Base-by-base conservation (phyloP, 2,113 vertebrate genomes). In the Myotis brandtii region DNA sequence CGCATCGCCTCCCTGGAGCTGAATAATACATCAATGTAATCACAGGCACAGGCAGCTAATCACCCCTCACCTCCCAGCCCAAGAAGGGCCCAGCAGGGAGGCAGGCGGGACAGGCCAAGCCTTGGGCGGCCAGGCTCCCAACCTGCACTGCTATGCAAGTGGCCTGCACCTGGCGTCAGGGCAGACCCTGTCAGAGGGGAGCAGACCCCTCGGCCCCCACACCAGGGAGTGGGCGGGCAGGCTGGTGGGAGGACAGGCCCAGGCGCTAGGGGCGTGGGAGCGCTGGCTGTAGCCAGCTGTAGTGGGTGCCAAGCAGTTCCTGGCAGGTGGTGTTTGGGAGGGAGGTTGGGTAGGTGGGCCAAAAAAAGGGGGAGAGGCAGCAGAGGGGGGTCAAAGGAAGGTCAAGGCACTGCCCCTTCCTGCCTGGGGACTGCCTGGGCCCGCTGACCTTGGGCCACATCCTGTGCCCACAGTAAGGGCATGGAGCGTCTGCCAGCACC, bases 1-100 rank as follows among this genome's bases (percentile, higher is more conserved):
- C 95, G 97, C 94, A 98, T 97, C 0, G 2, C 69, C 81, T 97
- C 96, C 94, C 66, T 11, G 69, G 82, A 95, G 17, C 97, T 98
- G 95, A 98, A 98, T 97, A 98, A 98, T 95, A 97, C 93, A 98
- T 97, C 97, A 97, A 86, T 80, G 93, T n/a, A 87, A 97, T 98
- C 97, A 93, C 91, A 95, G 98, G 91, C 95, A 85, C 92, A 95
- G 81, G 91, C 96, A 96, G 97, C 94, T 98, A 95, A 96, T 97
- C 97, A 2, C 1, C 9, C 84, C 97, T 94, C 50, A 40, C 96
- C 97, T 96, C 91, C 92, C 11, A 2, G 93, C 85, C 97, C 81
- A 50, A 95, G 94, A 21, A 48, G 5, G 56, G 76, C 48, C 46
- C 79, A 85, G 91, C 54, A 34, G 82, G 81, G 85, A 97, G 89